These are phyloP conservation scores for Oryzias melastigma DNA, from an alignment of 2,113 vertebrate genomes.

Conservation along the genomic window DNA sequence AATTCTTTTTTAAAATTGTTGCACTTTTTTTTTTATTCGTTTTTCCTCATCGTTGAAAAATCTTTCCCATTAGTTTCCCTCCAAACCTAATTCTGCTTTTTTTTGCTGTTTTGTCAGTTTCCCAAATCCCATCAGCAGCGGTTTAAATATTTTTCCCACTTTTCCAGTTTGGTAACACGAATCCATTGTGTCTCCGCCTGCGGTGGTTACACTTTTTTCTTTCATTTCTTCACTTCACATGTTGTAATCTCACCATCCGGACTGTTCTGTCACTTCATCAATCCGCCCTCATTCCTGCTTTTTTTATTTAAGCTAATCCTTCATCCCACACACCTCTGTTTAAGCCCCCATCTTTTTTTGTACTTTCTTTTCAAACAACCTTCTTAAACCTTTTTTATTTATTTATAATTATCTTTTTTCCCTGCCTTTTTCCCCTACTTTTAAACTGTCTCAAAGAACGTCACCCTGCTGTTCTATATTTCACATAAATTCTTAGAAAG, in stretches of 20 bases:
- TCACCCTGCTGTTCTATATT: no score
- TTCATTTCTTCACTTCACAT: constrained; percentile 1
- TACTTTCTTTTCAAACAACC: background rate
- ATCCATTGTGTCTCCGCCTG: background rate
- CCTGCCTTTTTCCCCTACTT: background rate
- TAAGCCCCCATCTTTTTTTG: background rate
- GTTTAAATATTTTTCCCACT: background rate
- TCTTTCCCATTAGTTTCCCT: constrained; percentile 19
- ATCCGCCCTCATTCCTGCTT: background rate
- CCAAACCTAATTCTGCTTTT: background rate
- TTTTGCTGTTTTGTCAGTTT: background rate
- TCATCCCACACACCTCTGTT: constrained; percentile 1
- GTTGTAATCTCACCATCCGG: constrained; percentile 1
- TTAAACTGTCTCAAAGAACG: background rate
- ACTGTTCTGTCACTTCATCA: constrained; percentile 17
- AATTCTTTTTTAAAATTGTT: constrained; percentile 1
- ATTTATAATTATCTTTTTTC: background rate
- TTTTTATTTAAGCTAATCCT: constrained; percentile 8
- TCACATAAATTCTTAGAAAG: no score
- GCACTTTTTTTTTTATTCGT: constrained; percentile 1
- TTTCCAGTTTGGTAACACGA: background rate
- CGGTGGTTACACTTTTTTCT: background rate
- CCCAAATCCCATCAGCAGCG: no score
- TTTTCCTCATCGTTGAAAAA: constrained; percentile 14
- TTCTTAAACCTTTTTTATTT: background rate